Evolutionary conservation across 1,140 invertebrate species (phyloP), one percentile per base, ranked within the genome.

Genomic region (Apis dorsata): DNA sequence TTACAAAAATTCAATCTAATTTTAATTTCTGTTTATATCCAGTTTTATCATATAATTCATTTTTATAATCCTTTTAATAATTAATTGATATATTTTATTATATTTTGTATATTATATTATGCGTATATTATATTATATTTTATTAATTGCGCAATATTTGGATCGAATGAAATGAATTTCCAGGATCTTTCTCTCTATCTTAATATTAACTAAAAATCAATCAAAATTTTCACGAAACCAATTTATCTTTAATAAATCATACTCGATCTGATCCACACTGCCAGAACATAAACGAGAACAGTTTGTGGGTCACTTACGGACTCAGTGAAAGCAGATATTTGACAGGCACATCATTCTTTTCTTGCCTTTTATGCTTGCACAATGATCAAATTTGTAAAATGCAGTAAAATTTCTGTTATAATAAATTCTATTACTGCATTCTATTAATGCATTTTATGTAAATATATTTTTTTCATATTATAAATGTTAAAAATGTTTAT

Each of bases 261-360:
- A 13, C 3, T 9, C 13, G 21, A 71, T 34, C 57, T 34, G 28
- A 60, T 21, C 69, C 49, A 53, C n/a, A 70, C 44, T 44, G n/a
- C 49, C n/a, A n/a, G 44, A 24, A 55, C 51, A 53, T 68, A n/a
- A 73, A 78, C 59, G 44, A n/a, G 68, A 82, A 79, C 69, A 77
- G 55, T 85, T 85, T 88, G 57, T 85, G 75, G 87, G 86, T 85
- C 87, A 88, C 63, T 71, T 63, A 76, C 79, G 82, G 44, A 59
- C 74, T 57, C 79, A 88, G 87, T 88, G 86, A 88, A 88, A 85
- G 87, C 83, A 77, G 75, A 88, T 79, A 88, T 88, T 88, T 88
- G 86, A 88, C 87, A 88, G 71, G 75, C 75, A 63, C 71, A 88
- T 87, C 86, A 87, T 85, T 87, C 86, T 76, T 84, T 66, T 78